Base-by-base conservation (phyloP, 2,113 vertebrate genomes). In the Neodontobutis hainanensis region DNA sequence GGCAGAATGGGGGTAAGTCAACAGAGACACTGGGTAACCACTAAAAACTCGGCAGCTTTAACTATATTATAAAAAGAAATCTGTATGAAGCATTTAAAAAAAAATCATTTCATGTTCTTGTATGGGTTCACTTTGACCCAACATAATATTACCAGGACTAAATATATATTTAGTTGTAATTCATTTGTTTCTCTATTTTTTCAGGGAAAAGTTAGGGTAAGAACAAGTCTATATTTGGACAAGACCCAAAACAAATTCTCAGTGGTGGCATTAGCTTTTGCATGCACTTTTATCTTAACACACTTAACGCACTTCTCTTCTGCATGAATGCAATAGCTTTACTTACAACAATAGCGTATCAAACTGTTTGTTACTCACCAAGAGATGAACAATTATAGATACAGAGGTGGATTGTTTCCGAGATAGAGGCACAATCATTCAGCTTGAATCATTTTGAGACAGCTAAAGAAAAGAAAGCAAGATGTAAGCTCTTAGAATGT, bases 371-470 rank as follows among this genome's bases (percentile, higher is more conserved):
- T 47, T 43, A 34, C 49, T 53, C 69, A 3, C n/a, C 10, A 11
- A 43, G 61, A 55, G 68, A 44, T 63, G 1, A n/a, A 77, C 46
- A 59, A 16, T 11, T 38, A 45, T 34, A 53, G 35, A 38, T 73
- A 63, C 60, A 44, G 61, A 64, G 5, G 5, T 57, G 48, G 12
- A 10, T 36, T 61, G 12, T 40, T 49, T 63, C 38, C n/a, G 16
- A 53, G 68, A 40, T 46, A 57, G 48, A 61, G 55, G 65, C 55
- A 63, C 51, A 55, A 19, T 43, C 44, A 68, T 47, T 47, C 43
- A 5, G 61, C 73, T 60, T 43, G 55, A 58, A 50, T 71, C 67
- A 48, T 56, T 77, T 4, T 11, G 62, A 75, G 32, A 35, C 52
- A 36, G 35, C 45, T 14, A n/a, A 11, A 8, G 50, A n/a, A 50